A percentile compares a stretch with the other conserved stretches of the same genome.
Evolutionary conservation across 2,888 invertebrate species (phyloP).

Genomic region (Gastrophysa polygoni): DNA sequence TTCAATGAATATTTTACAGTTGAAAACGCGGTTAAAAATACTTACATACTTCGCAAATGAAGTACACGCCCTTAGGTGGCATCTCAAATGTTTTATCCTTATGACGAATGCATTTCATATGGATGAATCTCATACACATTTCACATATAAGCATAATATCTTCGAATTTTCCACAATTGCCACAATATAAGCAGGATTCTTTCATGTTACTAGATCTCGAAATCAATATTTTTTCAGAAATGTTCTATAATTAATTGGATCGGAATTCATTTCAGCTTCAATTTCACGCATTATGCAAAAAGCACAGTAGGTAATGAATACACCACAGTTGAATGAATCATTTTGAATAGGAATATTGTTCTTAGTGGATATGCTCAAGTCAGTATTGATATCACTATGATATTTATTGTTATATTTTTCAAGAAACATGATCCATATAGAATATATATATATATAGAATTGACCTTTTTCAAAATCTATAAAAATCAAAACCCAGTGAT

Average conservation of each 20-base stretch:
- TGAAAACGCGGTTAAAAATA: too few species aligned
- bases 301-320: conserved; percentile 8
- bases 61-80: background rate
- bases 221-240: background rate
- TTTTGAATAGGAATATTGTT: background rate
- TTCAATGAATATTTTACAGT: too few species aligned
- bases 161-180: background rate
- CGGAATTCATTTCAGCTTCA: background rate
- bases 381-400: background rate
- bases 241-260: background rate
- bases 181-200: conserved; percentile 9
- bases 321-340: conserved; percentile 7
- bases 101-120: background rate
- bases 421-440: background rate
- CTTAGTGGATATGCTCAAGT: background rate
- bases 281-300: background rate
- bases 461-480: conserved; percentile 5
- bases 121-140: conserved; percentile 9
- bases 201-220: conserved; percentile 3
- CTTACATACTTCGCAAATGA: background rate
- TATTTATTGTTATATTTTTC: background rate
- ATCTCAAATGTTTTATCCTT: background rate
- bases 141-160: background rate
- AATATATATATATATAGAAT: too few species aligned
- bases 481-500: conserved; percentile 2